Evolutionary conservation across 2,888 invertebrate species (phyloP).

Genomic region (Hypomecis punctinalis): DNA sequence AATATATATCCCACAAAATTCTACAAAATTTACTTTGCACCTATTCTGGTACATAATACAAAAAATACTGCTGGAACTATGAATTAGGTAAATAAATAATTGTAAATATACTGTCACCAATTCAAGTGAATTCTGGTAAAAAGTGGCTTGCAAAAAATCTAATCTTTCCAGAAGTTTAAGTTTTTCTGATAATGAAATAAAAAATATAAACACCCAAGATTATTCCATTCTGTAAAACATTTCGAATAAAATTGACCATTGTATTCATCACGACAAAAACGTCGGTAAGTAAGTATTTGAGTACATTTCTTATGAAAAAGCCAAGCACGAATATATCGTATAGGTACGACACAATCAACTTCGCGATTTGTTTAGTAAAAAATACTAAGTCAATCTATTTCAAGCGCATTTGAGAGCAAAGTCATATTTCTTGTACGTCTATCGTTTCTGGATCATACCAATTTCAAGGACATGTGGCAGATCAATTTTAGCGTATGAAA

Average conservation of each 20-base stretch:
- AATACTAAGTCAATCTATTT: slow-evolving; percentile 6
- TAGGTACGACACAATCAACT: neutral
- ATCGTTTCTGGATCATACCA: neutral
- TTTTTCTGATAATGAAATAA: slow-evolving; percentile 7
- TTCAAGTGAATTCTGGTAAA: neutral
- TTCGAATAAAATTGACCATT: neutral
- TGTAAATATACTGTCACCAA: no score
- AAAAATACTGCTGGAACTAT: no score
- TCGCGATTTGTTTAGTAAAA: neutral
- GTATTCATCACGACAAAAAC: slow-evolving; percentile 8
- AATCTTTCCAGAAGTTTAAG: slow-evolving; percentile 1
- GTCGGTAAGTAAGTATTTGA: neutral
- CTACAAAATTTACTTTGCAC: no score
- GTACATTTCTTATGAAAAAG: neutral
- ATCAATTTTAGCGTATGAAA: no score
- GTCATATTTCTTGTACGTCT: neutral
- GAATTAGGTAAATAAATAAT: no score
- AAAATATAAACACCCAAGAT: slow-evolving; percentile 13
- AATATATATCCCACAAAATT: no score
- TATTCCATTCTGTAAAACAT: slow-evolving; percentile 8
- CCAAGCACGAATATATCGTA: neutral
- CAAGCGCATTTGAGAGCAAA: neutral
- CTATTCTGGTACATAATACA: no score
- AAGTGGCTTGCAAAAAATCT: neutral
- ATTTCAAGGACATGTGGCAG: neutral